phyloP scores from a whole-genome alignment of 2,888 invertebrate species.

The Fabriciana adippe region DNA sequence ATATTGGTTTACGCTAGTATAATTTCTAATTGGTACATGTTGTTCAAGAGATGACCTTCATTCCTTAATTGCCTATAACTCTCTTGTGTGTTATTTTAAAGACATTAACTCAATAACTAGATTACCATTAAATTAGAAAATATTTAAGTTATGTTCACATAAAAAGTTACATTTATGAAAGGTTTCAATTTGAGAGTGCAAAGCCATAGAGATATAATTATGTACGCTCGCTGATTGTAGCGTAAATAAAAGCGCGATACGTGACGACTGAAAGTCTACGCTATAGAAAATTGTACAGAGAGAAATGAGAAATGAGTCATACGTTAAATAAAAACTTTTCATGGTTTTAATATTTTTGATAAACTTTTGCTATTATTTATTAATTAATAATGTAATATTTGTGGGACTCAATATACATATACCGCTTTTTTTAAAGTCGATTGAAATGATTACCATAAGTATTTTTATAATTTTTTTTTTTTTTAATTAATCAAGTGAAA shows the following conservation, averaged over 20 bases:
- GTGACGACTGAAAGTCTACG: not conserved
- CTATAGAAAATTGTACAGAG: not conserved
- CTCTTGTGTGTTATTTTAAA: conserved; percentile 40
- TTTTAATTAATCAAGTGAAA: too few species aligned
- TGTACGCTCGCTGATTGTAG: not conserved
- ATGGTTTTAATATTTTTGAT: too few species aligned
- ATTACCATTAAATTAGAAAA: not conserved
- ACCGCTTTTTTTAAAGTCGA: too few species aligned
- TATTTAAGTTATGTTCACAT: too few species aligned
- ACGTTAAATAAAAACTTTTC: not conserved
- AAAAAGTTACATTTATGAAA: too few species aligned
- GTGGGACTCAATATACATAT: too few species aligned
- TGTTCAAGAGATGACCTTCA: conserved; percentile 53
- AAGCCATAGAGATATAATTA: not conserved
- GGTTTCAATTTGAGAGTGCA: too few species aligned
- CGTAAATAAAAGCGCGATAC: not conserved
- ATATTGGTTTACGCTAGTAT: conserved; percentile 53
- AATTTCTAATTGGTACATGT: conserved; percentile 52
- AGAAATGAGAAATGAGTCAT: not conserved
- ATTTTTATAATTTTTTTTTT: too few species aligned
- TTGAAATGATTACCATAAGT: too few species aligned
- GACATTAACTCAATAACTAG: not conserved
- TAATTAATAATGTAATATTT: too few species aligned
- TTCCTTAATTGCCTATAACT: conserved; percentile 56
- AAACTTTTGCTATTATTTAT: too few species aligned